Percentiles rank a stretch among this genome's conserved stretches.
Evolutionary conservation across 2,113 vertebrate genomes (phyloP).

Genomic region (Cottus gobio): DNA sequence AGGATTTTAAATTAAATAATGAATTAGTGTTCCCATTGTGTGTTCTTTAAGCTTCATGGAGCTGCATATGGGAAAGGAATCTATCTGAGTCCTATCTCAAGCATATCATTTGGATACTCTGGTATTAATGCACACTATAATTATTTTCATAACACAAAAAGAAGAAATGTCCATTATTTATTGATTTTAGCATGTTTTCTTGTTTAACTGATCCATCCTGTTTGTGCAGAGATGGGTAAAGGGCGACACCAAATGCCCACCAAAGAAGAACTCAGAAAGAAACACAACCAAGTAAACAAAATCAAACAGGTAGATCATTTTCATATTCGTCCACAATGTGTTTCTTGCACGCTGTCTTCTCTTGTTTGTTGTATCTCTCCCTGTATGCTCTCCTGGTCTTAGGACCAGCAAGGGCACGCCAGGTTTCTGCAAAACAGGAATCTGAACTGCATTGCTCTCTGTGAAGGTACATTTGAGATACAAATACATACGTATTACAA

Average conservation of each 20-base stretch:
- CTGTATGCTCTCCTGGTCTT: constrained; percentile 18
- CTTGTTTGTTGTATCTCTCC: neutral
- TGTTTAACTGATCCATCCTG: neutral
- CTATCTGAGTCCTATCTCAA: constrained; percentile 98
- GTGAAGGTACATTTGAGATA: constrained; percentile 87
- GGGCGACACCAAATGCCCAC: constrained; percentile 94
- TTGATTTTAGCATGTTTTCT: neutral
- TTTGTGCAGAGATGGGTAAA: constrained; percentile 93
- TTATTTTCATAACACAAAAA: neutral
- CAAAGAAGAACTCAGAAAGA: constrained; percentile 92
- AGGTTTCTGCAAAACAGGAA: constrained; percentile 95
- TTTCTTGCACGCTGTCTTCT: neutral
- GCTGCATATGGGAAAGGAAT: constrained; percentile 99
- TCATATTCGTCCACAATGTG: neutral
- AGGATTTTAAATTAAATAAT: neutral
- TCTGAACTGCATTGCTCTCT: constrained; percentile 96
- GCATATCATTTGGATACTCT: constrained; percentile 99
- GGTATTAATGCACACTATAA: constrained; percentile 77
- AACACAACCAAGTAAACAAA: constrained; percentile 91
- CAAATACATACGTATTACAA: neutral
- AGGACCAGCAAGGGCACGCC: constrained; percentile 89
- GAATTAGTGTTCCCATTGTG: constrained; percentile 6
- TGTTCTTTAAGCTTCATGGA: constrained; percentile 93
- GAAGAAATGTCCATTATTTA: neutral
- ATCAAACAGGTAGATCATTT: constrained; percentile 87